Evolutionary conservation across 2,888 invertebrate species (phyloP).

Genomic region (Alitta virens): DNA sequence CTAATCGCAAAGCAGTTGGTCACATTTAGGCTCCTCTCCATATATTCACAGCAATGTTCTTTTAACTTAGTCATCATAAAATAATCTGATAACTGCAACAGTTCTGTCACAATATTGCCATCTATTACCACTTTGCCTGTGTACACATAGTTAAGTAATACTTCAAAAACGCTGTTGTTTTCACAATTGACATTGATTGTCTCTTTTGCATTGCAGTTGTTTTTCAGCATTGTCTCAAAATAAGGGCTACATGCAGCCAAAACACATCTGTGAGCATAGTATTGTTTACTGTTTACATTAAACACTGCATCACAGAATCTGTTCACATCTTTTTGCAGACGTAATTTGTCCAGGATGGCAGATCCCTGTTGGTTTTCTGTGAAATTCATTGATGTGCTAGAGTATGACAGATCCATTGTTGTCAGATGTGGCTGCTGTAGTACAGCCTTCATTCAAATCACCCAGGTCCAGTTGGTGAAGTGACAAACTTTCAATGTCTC

Average conservation of each 20-base stretch:
- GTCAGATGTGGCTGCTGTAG: too few species aligned
- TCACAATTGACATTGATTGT: slow-evolving; percentile 31
- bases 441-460: too few species aligned
- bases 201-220: slow-evolving; percentile 14
- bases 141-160: slow-evolving; percentile 68
- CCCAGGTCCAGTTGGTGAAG: too few species aligned
- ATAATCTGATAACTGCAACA: slow-evolving; percentile 66
- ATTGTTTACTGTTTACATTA: slow-evolving; percentile 10
- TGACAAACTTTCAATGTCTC: too few species aligned
- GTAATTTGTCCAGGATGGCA: slow-evolving; percentile 12
- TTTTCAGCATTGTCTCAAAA: slow-evolving; percentile 24
- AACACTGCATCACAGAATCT: slow-evolving; percentile 27
- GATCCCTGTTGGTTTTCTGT: slow-evolving; percentile 18
- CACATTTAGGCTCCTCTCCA: slow-evolving; percentile 65
- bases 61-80: slow-evolving; percentile 65
- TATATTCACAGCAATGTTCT: slow-evolving; percentile 66
- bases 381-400: slow-evolving; percentile 15
- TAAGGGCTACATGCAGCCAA: slow-evolving; percentile 28
- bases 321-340: slow-evolving; percentile 12
- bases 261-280: slow-evolving; percentile 24
- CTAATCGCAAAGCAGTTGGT: slow-evolving; percentile 67
- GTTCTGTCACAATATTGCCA: slow-evolving; percentile 64
- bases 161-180: slow-evolving; percentile 64
- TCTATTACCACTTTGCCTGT: slow-evolving; percentile 66
- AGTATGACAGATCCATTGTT: slow-evolving; percentile 5